Evolutionary conservation across 2,797 vertebrate species (phyloP), one percentile per base, ranked within the genome.

Genomic region (Myotis planiceps): DNA sequence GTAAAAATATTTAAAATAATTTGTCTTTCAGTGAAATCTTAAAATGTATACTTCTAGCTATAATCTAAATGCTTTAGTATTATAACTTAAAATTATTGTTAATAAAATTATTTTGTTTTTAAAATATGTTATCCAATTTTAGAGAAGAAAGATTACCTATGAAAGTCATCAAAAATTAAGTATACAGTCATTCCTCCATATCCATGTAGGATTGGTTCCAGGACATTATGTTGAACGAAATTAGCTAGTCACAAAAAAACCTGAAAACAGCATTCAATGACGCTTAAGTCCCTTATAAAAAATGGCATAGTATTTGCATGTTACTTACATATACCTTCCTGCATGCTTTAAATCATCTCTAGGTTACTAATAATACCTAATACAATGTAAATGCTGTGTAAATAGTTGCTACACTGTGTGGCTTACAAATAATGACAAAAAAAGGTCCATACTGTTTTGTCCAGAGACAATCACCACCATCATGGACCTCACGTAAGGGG

Each of bases 1-100:
- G 79, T 81, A 60, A 79, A 91, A 88, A 32, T 96, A 98, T 97
- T 98, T 97, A 96, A 97, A 98, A 96, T 68, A 51, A 90, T 95
- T 83, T 97, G 27, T 93, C 37, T 34, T 6, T n/a, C 3, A n/a
- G 65, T 94, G 2, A 71, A 93, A 96, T 97, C 96, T 98, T 89
- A 91, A 93, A 94, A 88, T 86, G 79, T 84, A 29, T 84, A 4
- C 92, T 82, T 96, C 85, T 49, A 15, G 25, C 13, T 32, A 2
- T 49, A 81, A 83, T 53, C 63, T 81, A 32, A 74, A 87, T 27
- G 23, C 92, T 88, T 84, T 81, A 87, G 79, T 90, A 23, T 55
- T 79, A 74, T 75, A 88, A 66, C 39, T 72, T 18, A 65, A 72
- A 68, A 90, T 66, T 63, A 80, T 9, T 88, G 3, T 49, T 76